These are phyloP conservation scores for Coilia nasus DNA, from an alignment of 2,797 vertebrate genomes.

Conservation along the genomic window DNA sequence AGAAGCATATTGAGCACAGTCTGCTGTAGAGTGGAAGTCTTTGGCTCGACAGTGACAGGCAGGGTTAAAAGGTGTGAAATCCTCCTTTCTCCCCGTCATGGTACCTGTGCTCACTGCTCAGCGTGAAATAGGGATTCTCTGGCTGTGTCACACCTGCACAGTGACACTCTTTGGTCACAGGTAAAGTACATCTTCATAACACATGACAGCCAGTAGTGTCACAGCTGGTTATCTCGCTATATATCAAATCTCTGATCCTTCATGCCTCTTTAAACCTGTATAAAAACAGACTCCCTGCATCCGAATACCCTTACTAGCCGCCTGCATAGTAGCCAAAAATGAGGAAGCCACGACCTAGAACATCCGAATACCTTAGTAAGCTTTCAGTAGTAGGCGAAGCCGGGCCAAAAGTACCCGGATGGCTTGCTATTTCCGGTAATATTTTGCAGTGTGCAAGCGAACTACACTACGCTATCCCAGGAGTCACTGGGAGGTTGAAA, in stretches of 20 bases:
- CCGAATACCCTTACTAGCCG: no score
- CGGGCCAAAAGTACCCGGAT: no score
- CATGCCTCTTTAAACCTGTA: no score
- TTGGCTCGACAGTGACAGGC: neutral
- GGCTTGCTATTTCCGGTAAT: no score
- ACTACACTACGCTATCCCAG: no score
- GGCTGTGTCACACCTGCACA: neutral
- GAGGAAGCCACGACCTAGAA: no score
- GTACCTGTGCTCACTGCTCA: slow-evolving; percentile 2
- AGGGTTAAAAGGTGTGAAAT: neutral
- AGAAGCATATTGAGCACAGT: neutral
- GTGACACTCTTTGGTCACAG: neutral
- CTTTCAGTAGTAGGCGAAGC: no score
- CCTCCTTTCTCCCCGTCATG: neutral
- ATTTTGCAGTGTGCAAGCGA: no score
- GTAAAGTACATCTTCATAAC: neutral
- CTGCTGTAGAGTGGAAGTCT: neutral
- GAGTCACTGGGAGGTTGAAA: no score
- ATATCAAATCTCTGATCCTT: neutral
- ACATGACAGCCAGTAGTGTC: neutral
- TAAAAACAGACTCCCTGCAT: no score
- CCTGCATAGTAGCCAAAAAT: no score
- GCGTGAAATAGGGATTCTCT: neutral
- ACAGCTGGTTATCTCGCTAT: neutral
- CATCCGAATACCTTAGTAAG: no score